Conservation (phyloP, 1,140 invertebrate genomes). For the Rhyzopertha dominica region DNA sequence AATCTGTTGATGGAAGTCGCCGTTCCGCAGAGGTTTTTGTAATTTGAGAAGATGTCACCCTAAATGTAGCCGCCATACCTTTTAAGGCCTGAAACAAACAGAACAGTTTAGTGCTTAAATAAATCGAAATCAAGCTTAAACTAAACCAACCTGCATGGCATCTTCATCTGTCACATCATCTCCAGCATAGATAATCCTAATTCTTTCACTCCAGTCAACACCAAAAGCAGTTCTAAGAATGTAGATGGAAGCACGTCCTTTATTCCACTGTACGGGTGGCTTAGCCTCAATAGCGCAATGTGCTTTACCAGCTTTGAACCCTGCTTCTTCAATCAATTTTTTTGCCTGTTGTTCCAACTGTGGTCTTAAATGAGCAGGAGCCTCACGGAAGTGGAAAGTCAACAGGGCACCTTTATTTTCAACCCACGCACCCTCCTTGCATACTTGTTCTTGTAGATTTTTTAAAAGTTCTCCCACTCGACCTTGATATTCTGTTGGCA, state of each 20-base stretch:
- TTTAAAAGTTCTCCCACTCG: constrained; percentile 75
- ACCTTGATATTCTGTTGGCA: constrained; percentile 78
- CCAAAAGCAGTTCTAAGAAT: constrained; percentile 85
- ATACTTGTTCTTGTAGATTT: constrained; percentile 72
- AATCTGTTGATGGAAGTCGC: constrained; percentile 79
- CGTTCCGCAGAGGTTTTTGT: constrained; percentile 81
- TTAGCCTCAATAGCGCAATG: constrained; percentile 83
- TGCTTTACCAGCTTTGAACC: constrained; percentile 70
- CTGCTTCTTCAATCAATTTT: constrained; percentile 65
- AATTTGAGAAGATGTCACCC: constrained; percentile 77
- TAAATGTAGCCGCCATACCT: constrained; percentile 87
- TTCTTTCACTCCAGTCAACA: constrained; percentile 85
- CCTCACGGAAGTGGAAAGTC: constrained; percentile 85
- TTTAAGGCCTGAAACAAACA: constrained; percentile 61
- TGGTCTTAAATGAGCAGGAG: constrained; percentile 58
- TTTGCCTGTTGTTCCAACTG: constrained; percentile 51
- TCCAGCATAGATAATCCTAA: constrained; percentile 84
- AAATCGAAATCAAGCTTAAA: neutral
- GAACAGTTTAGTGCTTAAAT: neutral
- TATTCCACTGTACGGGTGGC: constrained; percentile 87
- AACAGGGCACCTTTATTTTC: constrained; percentile 85
- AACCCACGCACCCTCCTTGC: constrained; percentile 84
- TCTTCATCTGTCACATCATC: constrained; percentile 89
- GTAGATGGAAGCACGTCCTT: constrained; percentile 84
- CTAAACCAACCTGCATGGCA: constrained; percentile 73